A percentile compares a stretch with the other conserved stretches of the same genome.
Conservation (phyloP, 35 echinoderm and acorn worm genomes). For the Heliocidaris erythrogramma region DNA sequence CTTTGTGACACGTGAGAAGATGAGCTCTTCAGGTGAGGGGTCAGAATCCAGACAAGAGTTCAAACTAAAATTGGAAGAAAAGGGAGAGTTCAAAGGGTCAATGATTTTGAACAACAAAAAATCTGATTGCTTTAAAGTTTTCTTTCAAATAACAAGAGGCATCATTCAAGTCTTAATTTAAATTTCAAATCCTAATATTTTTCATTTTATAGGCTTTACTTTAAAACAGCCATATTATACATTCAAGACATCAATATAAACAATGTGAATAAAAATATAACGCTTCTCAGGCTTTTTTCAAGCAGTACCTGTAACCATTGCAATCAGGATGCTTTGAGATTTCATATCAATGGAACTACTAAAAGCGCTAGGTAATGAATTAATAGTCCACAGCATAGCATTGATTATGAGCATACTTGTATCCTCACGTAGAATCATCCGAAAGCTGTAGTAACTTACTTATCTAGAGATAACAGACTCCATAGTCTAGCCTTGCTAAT, state of each 20-base stretch:
- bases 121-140: neutral
- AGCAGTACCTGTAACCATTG: no score
- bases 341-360: no score
- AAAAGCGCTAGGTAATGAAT: no score
- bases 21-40: conserved; percentile 82
- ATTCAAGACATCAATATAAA: no score
- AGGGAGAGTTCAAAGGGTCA: neutral
- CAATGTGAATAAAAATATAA: no score
- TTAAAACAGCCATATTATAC: no score
- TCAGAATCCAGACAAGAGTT: conserved; percentile 85
- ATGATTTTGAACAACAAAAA: neutral
- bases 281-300: no score
- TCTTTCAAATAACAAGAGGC: neutral
- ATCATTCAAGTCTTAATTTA: neutral
- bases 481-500: conserved; percentile 97
- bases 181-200: neutral
- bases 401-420: no score
- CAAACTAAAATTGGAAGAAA: conserved; percentile 46
- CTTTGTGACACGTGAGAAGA: conserved; percentile 67
- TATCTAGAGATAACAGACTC: conserved; percentile 94
- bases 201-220: no score
- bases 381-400: no score
- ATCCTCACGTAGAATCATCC: neutral
- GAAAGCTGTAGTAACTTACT: conserved; percentile 47
- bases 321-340: no score